phyloP scores from a whole-genome alignment of 1,140 invertebrate genomes.

The Drosophila ohnishii region DNA sequence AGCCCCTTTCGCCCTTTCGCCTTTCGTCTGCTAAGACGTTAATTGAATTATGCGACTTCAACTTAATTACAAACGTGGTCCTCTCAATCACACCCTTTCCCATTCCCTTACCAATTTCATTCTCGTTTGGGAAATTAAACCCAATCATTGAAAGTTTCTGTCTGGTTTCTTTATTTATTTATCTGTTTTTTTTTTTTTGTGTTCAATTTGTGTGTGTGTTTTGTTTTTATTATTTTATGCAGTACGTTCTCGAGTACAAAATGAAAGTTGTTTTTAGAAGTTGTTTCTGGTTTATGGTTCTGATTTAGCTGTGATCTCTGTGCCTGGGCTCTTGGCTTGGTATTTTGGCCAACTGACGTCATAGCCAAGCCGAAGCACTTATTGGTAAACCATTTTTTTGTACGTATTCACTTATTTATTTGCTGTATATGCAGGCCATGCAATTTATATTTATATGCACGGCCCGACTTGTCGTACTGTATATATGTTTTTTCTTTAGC shows the following conservation, averaged over 20 bases:
- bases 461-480: conserved; percentile 39
- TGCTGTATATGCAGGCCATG: conserved; percentile 55
- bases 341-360: conserved; percentile 75
- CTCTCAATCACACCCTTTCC: conserved; percentile 11
- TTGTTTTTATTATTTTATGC: conserved; percentile 17
- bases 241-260: conserved; percentile 60
- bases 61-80: conserved; percentile 67
- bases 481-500: conserved; percentile 27
- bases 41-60: conserved; percentile 80
- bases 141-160: conserved; percentile 58
- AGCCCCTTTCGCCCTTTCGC: not conserved
- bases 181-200: conserved; percentile 8
- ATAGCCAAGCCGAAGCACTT: conserved; percentile 45
- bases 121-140: conserved; percentile 69
- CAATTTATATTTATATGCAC: conserved; percentile 77
- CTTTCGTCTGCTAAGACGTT: conserved; percentile 64
- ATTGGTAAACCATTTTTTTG: conserved; percentile 39
- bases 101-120: conserved; percentile 26
- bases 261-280: conserved; percentile 80
- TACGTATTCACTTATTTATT: conserved; percentile 55
- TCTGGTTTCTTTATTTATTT: conserved; percentile 30
- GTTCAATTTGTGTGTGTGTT: conserved; percentile 21
- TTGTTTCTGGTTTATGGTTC: conserved; percentile 78
- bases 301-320: conserved; percentile 57
- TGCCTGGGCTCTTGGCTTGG: conserved; percentile 44